These are phyloP conservation scores for Carassius gibelio DNA, from an alignment of 2,113 vertebrate genomes.

Conservation along the genomic window DNA sequence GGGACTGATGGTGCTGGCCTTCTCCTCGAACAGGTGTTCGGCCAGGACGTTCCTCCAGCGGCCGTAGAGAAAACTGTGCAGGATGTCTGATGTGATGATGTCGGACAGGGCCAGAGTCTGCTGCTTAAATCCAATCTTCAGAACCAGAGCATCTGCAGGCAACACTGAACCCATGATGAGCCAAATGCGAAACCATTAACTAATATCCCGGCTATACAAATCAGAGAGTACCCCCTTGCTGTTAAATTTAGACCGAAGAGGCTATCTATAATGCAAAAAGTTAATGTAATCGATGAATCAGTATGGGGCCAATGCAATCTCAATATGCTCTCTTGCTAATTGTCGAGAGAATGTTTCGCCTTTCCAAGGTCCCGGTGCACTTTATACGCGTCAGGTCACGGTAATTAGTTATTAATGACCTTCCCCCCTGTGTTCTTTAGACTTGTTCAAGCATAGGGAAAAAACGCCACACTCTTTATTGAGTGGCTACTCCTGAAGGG, in stretches of 20 bases:
- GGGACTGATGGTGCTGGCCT: slow-evolving; percentile 79
- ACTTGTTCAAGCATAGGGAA: slow-evolving; percentile 72
- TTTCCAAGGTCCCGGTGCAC: slow-evolving; percentile 66
- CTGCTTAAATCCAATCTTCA: slow-evolving; percentile 85
- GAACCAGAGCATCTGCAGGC: slow-evolving; percentile 85
- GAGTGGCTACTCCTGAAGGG: slow-evolving; percentile 64
- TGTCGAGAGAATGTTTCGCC: slow-evolving; percentile 54
- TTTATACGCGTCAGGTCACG: slow-evolving; percentile 82
- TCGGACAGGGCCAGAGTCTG: slow-evolving; percentile 87
- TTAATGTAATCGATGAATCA: background rate
- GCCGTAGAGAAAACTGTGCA: slow-evolving; percentile 98
- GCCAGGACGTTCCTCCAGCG: slow-evolving; percentile 95
- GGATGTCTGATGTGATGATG: slow-evolving; percentile 97
- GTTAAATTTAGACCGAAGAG: background rate
- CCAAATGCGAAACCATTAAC: background rate
- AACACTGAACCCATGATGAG: slow-evolving; percentile 88
- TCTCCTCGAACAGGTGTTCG: slow-evolving; percentile 91
- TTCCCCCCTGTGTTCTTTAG: slow-evolving; percentile 79
- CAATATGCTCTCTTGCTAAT: slow-evolving; percentile 24
- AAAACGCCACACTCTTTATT: slow-evolving; percentile 65
- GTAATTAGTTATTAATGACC: slow-evolving; percentile 93
- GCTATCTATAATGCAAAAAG: background rate
- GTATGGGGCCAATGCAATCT: background rate
- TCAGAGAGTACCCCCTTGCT: background rate
- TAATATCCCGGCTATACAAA: background rate